A percentile compares a stretch with the other conserved stretches of the same genome.
Conservation (phyloP, 2,113 vertebrate species). For the Dromas ardeola region DNA sequence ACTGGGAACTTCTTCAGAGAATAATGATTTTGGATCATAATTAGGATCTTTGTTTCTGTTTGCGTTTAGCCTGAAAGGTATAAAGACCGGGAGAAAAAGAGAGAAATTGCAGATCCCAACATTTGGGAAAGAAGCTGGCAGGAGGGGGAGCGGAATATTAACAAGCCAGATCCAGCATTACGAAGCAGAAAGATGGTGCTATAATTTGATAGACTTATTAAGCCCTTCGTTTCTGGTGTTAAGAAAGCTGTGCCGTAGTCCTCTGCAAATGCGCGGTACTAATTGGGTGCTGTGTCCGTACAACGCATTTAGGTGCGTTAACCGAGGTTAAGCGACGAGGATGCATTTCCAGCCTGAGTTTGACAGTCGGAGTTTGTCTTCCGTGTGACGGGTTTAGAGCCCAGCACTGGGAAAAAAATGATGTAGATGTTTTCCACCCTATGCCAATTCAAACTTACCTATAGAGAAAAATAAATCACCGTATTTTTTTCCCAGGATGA, state of each 20-base stretch:
- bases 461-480: background rate
- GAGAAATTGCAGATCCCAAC: constrained; percentile 71
- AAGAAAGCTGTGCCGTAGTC: background rate
- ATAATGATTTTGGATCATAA: constrained; percentile 75
- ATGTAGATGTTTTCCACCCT: background rate
- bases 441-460: fast-evolving
- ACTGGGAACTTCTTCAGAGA: constrained; percentile 77
- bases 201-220: constrained; percentile 35
- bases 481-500: background rate
- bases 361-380: background rate
- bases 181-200: constrained; percentile 8
- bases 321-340: background rate
- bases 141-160: constrained; percentile 48
- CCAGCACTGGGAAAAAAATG: background rate
- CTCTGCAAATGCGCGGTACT: background rate
- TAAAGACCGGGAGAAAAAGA: constrained; percentile 69
- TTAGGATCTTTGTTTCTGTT: constrained; percentile 79
- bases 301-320: background rate
- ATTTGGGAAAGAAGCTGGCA: constrained; percentile 54
- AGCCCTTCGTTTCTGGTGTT: constrained; percentile 21
- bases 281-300: background rate
- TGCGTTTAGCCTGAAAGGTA: constrained; percentile 74
- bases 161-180: constrained; percentile 16
- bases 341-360: background rate
- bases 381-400: background rate